A percentile compares a stretch with the other conserved stretches of the same genome.
These are phyloP conservation scores for Heliconius erato DNA, from an alignment of 2,888 invertebrate genomes.

Conservation along the genomic window DNA sequence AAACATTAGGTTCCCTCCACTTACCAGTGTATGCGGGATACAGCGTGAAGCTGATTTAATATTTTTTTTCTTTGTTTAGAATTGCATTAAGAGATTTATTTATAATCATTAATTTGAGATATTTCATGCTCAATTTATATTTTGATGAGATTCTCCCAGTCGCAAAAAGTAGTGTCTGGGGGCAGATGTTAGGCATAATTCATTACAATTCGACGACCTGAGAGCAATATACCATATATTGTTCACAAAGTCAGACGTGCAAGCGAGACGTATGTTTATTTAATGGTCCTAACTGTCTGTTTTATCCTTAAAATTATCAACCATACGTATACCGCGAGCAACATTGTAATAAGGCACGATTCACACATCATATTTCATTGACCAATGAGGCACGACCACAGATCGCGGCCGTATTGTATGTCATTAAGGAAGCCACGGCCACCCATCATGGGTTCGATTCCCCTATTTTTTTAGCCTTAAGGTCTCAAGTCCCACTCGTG, in stretches of 20 bases:
- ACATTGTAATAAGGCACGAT: constrained; percentile 56
- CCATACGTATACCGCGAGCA: constrained; percentile 46
- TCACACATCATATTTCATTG: constrained; percentile 70
- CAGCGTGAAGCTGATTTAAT: no score
- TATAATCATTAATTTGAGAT: constrained; percentile 25
- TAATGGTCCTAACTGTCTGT: constrained; percentile 22
- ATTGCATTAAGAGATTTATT: background rate
- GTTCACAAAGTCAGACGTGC: constrained; percentile 28
- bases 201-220: constrained; percentile 27
- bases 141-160: constrained; percentile 37
- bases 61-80: background rate
- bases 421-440: constrained; percentile 60
- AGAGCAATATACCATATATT: constrained; percentile 35
- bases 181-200: constrained; percentile 33
- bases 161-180: constrained; percentile 30
- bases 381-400: constrained; percentile 55
- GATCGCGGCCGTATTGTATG: constrained; percentile 61
- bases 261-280: constrained; percentile 34
- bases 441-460: constrained; percentile 18
- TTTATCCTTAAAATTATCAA: constrained; percentile 30
- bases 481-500: constrained; percentile 13
- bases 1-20: no score
- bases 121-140: constrained; percentile 31
- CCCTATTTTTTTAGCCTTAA: constrained; percentile 12
- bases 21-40: no score